These are phyloP conservation scores for Sarotherodon lohbergeri DNA, from an alignment of 2,113 vertebrate genomes.

Conservation along the genomic window DNA sequence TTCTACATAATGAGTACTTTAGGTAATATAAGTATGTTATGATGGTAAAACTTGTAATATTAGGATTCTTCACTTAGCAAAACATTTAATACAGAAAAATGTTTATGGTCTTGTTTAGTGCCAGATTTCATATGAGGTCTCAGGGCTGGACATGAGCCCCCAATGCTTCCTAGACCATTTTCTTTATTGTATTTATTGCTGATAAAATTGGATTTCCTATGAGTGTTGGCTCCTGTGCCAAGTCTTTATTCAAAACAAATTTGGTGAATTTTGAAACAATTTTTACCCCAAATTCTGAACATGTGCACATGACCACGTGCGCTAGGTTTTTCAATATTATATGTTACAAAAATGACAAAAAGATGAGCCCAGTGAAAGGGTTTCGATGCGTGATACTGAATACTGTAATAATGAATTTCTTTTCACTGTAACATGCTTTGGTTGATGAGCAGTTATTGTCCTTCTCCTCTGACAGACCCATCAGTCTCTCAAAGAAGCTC, in stretches of 20 bases:
- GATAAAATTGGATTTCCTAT: background rate
- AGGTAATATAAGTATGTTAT: rapidly evolving
- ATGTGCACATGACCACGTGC: background rate
- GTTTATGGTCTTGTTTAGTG: background rate
- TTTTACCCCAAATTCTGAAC: background rate
- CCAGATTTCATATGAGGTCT: background rate
- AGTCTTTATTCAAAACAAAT: background rate
- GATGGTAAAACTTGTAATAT: background rate
- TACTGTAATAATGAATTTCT: background rate
- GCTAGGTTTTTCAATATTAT: background rate
- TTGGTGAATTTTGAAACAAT: background rate
- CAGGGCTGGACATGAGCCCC: background rate
- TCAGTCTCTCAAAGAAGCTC: background rate
- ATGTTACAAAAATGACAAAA: background rate
- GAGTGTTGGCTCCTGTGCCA: background rate
- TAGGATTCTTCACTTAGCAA: rapidly evolving
- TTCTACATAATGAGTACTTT: background rate
- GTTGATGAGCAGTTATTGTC: background rate
- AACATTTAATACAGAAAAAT: background rate
- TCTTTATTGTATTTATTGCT: background rate
- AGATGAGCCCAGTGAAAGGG: background rate
- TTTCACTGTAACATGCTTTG: background rate
- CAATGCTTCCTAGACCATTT: background rate
- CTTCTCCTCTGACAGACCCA: background rate
- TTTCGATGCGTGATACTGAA: background rate